Evolutionary conservation across 2,113 vertebrate genomes (phyloP).

Genomic region (Tenrec ecaudatus): DNA sequence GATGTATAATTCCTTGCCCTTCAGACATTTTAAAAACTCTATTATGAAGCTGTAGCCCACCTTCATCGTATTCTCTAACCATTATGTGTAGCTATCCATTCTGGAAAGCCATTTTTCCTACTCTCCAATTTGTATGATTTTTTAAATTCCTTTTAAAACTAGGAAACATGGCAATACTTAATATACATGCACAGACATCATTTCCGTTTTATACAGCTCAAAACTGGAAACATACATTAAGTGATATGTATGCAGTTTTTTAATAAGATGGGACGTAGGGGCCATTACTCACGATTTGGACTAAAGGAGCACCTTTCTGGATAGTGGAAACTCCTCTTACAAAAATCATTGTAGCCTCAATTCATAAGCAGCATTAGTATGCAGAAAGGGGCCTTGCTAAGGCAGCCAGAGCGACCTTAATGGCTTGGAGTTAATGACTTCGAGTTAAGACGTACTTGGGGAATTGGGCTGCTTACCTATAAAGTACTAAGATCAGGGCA

Average conservation of each 20-base stretch:
- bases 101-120: background rate
- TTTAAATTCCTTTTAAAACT: background rate
- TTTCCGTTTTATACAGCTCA: conserved; percentile 7
- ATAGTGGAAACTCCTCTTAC: background rate
- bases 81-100: background rate
- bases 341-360: background rate
- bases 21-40: background rate
- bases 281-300: background rate
- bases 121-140: background rate
- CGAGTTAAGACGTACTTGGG: conserved; percentile 52
- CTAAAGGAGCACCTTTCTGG: conserved; percentile 23
- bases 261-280: background rate
- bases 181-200: background rate
- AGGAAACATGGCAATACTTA: background rate
- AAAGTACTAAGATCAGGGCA: background rate
- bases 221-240: conserved; percentile 39
- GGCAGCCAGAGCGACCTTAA: conserved; percentile 34
- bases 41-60: background rate
- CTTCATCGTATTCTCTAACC: background rate
- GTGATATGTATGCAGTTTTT: background rate
- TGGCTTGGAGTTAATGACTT: conserved; percentile 62
- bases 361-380: conserved; percentile 41
- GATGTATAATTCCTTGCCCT: background rate
- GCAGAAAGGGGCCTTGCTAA: conserved; percentile 22
- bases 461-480: conserved; percentile 48